Conservation (phyloP, 2,113 vertebrate species). For the Dendropsophus ebraccatus region DNA sequence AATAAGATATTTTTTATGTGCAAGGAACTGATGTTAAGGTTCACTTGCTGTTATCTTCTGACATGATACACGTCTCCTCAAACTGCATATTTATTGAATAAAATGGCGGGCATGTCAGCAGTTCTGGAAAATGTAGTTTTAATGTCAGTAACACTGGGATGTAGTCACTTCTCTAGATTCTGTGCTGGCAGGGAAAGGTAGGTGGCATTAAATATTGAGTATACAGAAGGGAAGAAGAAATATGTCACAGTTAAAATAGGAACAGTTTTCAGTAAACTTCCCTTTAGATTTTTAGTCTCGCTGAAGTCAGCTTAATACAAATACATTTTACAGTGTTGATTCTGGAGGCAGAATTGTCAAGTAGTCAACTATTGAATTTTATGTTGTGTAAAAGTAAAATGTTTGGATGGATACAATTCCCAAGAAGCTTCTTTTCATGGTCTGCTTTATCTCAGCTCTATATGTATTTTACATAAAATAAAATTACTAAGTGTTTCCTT, state of each 20-base stretch:
- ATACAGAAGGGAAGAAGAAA: conserved; percentile 40
- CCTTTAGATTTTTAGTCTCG: conserved; percentile 29
- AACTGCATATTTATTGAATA: conserved; percentile 39
- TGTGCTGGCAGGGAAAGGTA: conserved; percentile 21
- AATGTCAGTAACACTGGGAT: conserved; percentile 20
- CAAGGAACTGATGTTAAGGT: neutral
- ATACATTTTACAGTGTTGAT: conserved; percentile 55
- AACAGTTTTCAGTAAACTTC: conserved; percentile 48
- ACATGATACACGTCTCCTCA: conserved; percentile 33
- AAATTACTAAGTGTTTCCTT: neutral
- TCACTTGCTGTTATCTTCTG: neutral
- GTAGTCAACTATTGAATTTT: conserved; percentile 50
- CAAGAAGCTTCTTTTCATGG: neutral
- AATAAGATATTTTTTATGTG: conserved; percentile 32
- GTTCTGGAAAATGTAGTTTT: conserved; percentile 41
- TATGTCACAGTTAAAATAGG: conserved; percentile 47
- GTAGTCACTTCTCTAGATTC: conserved; percentile 25
- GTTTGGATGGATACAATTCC: conserved; percentile 25
- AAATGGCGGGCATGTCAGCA: conserved; percentile 37
- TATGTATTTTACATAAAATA: conserved; percentile 41
- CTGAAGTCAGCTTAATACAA: conserved; percentile 52
- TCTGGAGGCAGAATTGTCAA: conserved; percentile 54
- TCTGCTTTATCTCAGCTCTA: conserved; percentile 32
- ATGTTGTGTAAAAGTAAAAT: conserved; percentile 51
- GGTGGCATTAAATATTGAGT: conserved; percentile 50